phyloP scores from a whole-genome alignment of 1,140 invertebrate genomes.

The Drosophila kurseongensis region DNA sequence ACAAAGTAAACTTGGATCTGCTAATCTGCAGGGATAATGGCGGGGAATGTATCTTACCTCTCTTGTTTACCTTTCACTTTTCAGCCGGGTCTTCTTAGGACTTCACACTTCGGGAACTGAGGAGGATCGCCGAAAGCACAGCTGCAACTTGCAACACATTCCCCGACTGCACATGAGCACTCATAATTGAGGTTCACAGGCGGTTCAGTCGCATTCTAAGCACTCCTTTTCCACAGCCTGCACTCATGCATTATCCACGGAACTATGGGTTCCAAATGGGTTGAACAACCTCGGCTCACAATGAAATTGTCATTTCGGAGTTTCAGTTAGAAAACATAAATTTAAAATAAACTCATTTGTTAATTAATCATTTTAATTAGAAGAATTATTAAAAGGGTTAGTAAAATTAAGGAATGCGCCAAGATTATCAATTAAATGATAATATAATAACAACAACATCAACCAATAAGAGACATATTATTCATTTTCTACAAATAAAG shows the following conservation, averaged over 20 bases:
- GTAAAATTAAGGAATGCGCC: no score
- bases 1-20: conserved; percentile 21
- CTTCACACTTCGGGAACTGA: conserved; percentile 6
- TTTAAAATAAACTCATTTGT: no score
- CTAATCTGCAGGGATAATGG: conserved; percentile 26
- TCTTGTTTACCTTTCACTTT: conserved; percentile 48
- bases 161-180: conserved; percentile 26
- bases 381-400: no score
- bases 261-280: conserved; percentile 40
- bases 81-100: conserved; percentile 5
- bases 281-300: conserved; percentile 71
- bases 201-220: conserved; percentile 10
- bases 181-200: conserved; percentile 49
- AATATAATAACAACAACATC: no score
- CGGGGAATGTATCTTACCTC: conserved; percentile 3
- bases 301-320: conserved; percentile 79
- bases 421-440: no score
- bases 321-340: no score
- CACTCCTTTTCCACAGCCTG: conserved; percentile 13
- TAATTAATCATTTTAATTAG: no score
- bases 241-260: conserved; percentile 58
- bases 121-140: neutral
- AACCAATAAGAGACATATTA: no score
- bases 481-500: no score
- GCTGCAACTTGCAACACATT: conserved; percentile 15